Conservation (phyloP, 2,888 invertebrate genomes). For the Protophormia terraenovae region DNA sequence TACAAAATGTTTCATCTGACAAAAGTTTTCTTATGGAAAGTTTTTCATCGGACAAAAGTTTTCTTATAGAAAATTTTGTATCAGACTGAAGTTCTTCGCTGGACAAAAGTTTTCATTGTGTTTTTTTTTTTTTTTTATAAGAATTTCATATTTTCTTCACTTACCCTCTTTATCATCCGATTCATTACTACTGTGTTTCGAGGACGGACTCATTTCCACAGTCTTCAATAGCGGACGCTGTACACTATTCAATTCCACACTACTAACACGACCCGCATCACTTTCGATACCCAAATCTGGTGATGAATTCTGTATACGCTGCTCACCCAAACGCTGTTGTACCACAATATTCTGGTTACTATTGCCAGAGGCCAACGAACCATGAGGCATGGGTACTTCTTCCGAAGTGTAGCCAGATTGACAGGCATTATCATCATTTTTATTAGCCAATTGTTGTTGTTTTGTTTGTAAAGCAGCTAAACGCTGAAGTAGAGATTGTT, state of each 20-base stretch:
- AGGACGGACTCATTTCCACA: slow-evolving; percentile 77
- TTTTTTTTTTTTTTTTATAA: too few species aligned
- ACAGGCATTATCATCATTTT: slow-evolving; percentile 74
- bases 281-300: slow-evolving; percentile 96
- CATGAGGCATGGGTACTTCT: slow-evolving; percentile 74
- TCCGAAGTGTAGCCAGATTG: slow-evolving; percentile 82
- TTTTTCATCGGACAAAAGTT: neutral
- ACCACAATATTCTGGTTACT: slow-evolving; percentile 27
- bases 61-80: too few species aligned
- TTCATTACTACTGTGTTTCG: slow-evolving; percentile 65
- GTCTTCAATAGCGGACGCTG: slow-evolving; percentile 80
- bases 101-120: neutral
- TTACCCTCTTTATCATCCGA: slow-evolving; percentile 59
- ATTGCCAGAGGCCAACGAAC: neutral
- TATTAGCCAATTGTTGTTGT: slow-evolving; percentile 77
- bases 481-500: slow-evolving; percentile 72
- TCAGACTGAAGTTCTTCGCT: too few species aligned
- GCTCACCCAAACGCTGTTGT: slow-evolving; percentile 63
- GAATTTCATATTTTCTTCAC: too few species aligned
- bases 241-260: slow-evolving; percentile 76
- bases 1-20: neutral
- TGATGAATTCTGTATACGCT: slow-evolving; percentile 83
- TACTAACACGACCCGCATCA: slow-evolving; percentile 87
- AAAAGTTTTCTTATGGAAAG: neutral
- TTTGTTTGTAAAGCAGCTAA: slow-evolving; percentile 65